These are phyloP conservation scores for Drosophila mercatorum DNA, from an alignment of 2,888 invertebrate species.

Conservation along the genomic window DNA sequence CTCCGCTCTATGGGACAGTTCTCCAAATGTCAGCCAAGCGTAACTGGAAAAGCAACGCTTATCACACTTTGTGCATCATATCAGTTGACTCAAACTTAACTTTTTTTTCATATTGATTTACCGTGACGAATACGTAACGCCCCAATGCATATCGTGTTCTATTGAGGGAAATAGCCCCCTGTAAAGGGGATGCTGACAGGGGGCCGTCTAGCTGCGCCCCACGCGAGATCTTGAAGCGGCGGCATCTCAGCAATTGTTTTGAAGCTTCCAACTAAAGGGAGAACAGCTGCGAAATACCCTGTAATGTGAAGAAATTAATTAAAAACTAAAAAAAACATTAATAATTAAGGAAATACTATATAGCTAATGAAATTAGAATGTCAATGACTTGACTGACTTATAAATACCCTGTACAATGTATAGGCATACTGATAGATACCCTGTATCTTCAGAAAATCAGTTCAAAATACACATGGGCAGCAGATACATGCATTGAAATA, in stretches of 20 bases:
- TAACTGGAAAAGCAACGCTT: constrained; percentile 4
- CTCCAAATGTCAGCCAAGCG: constrained; percentile 4
- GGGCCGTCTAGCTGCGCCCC: no score
- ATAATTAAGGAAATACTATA: background rate
- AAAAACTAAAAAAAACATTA: no score
- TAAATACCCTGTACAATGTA: background rate
- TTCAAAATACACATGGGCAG: background rate
- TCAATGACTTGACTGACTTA: background rate
- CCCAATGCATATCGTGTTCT: background rate
- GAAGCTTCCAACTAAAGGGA: no score
- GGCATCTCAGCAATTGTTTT: background rate
- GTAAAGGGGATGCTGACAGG: background rate
- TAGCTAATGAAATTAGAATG: background rate
- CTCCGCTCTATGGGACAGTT: background rate
- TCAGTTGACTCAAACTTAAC: background rate
- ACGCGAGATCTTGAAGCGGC: background rate
- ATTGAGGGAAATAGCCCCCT: background rate
- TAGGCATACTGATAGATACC: background rate
- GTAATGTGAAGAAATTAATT: background rate
- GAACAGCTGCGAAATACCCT: background rate
- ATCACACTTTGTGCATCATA: constrained; percentile 10
- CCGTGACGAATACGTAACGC: constrained; percentile 11
- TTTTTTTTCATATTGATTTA: constrained; percentile 11
- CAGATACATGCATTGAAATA: background rate
- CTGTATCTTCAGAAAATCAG: background rate